Base-by-base conservation (phyloP, 2,888 invertebrate species). In the Quadroppia sp. region DNA sequence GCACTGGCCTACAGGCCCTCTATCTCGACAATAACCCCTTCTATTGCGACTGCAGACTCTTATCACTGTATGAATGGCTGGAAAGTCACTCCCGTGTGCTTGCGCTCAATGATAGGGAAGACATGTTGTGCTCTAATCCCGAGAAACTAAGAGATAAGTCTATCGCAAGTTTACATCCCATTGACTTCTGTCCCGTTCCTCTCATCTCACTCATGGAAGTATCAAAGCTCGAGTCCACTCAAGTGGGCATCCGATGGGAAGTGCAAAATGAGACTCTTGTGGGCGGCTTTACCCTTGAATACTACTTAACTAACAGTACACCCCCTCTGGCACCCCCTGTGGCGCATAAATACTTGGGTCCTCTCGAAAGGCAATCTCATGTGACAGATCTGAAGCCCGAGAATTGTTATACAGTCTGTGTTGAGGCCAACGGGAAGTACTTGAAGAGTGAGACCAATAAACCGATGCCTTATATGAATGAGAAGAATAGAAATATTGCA, bases 11-110 rank as follows among this genome's bases (percentile, higher is more conserved):
- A 74, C 88, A 90, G 48, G 90, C 91, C 0, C 83, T 94, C 78
- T 92, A 91, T 78, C 83, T 94, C 82, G 94, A 94, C 84, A 89
- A 90, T 81, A 94, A 94, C 83, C 94, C 94, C 61, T 85, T 94
- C 79, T 88, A 89, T 77, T 95, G 94, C 83, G 90, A 89, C 81
- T 95, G 94, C 82, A 91, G 93, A 82, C 88, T 92, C 75, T 90
- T 92, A 83, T 91, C 92, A 82, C 86, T 93, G 69, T 93, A 94
- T 91, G 90, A 90, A 84, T 95, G 94, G 94, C 86, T 94, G 81
- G 87, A 91, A 80, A 90, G 92, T 82, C 91, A 95, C 84, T 88
- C 89, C 80, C 92, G 92, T 84, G 86, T 90, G 75, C 59, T 45
- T 42, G 61, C 69, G 72, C 48, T 69, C 71, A 86, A 87, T 78